Base-by-base conservation (phyloP, 2,113 vertebrate genomes). In the Cephalopholis sonnerati region DNA sequence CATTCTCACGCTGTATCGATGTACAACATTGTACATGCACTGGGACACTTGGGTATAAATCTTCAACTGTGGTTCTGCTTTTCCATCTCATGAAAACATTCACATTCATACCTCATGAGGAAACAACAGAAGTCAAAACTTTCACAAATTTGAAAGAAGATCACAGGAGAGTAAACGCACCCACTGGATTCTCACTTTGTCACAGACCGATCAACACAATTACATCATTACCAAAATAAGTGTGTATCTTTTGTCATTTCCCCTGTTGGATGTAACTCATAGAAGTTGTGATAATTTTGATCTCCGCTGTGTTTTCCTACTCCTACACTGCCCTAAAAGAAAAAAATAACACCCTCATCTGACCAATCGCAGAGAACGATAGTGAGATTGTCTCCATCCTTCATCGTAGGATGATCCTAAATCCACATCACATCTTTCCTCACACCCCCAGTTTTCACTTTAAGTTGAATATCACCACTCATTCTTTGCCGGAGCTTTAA, bases 351-450 rank as follows among this genome's bases (percentile, higher is more conserved):
- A 68, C 69, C 79, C 69, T 77, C 77, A 77, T 86, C 68, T 76
- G 86, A 85, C 83, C 86, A 86, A 75, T 86, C 73, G 53, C 67
- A 68, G 78, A 18, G 17, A 54, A 53, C 59, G 77, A 88, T 77
- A 50, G 85, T 1, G 68, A 83, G 86, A 91, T 90, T 53, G 79
- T 87, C 79, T 82, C 67, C 70, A 80, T 87, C 81, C 87, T 53
- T 66, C 79, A 64, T 87, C 53, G 84, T 86, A 76, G 90, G 89
- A 86, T 93, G 90, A 92, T 85, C 86, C 89, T 92, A 87, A 92
- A 90, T 93, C 90, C 91, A 90, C 86, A 81, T 86, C 87, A 36
- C 87, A 91, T 89, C 93, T 90, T 81, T 87, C 63, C 87, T 85
- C 87, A 86, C 87, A 70, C 89, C 87, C 85, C 85, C 90, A 36